phyloP scores from a whole-genome alignment of 2,888 invertebrate genomes.

The Carabus problematicus region DNA sequence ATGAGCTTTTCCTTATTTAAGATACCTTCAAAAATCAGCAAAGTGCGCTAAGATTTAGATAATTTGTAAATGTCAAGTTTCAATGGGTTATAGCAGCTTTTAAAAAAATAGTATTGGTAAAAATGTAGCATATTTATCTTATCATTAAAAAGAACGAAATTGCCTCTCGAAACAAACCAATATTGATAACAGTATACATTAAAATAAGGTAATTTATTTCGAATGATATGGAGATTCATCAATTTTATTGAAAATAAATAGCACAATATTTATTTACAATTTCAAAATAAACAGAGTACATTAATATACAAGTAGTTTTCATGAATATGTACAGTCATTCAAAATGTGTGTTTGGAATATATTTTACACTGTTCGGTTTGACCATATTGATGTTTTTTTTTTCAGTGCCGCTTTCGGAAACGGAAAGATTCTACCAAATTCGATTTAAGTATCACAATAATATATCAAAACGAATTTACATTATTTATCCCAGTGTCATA shows the following conservation, averaged over 20 bases:
- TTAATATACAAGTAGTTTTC: slow-evolving; percentile 40
- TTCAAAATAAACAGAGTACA: slow-evolving; percentile 40
- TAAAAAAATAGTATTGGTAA: no score
- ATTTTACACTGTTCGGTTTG: slow-evolving; percentile 35
- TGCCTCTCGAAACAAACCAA: no score
- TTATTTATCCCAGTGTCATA: neutral
- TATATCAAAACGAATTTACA: slow-evolving; percentile 3
- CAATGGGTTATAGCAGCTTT: no score
- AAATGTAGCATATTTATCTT: no score
- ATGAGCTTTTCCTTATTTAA: no score
- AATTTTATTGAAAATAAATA: slow-evolving; percentile 42
- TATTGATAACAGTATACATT: no score
- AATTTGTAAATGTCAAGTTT: no score
- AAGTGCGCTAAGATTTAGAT: no score
- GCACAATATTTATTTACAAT: slow-evolving; percentile 41
- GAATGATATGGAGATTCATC: slow-evolving; percentile 18
- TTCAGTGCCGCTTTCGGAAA: neutral
- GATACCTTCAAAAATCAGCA: no score
- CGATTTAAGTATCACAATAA: slow-evolving; percentile 6
- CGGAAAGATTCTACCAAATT: neutral
- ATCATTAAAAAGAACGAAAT: no score
- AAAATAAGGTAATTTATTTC: no score
- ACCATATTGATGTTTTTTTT: slow-evolving; percentile 9
- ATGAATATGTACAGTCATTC: slow-evolving; percentile 37
- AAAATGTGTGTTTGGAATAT: slow-evolving; percentile 30